Conservation (phyloP, 2,797 vertebrate genomes). For the Cryptoblepharus egeriae region DNA sequence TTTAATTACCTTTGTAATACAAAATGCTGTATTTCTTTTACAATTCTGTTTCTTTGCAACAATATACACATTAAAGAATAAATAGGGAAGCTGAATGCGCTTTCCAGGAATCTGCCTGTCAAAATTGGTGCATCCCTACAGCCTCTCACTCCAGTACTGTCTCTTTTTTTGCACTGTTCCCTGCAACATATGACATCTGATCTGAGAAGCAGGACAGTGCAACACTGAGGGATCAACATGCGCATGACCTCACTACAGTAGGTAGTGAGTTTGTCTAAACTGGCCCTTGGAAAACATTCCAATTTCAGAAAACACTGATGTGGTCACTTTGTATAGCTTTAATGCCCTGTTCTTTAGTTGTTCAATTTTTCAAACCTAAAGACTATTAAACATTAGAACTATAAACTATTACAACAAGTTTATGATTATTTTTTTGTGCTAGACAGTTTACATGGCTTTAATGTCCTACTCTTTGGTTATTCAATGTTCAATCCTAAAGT, state of each 20-base stretch:
- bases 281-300: too few species aligned
- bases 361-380: background rate
- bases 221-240: too few species aligned
- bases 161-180: background rate
- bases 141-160: background rate
- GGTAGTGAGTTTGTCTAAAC: too few species aligned
- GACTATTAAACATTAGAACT: too few species aligned
- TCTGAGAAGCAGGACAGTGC: too few species aligned
- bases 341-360: background rate
- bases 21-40: background rate
- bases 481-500: too few species aligned
- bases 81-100: background rate
- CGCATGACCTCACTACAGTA: too few species aligned
- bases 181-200: background rate
- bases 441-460: too few species aligned
- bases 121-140: background rate
- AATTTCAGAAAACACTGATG: too few species aligned
- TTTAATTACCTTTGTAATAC: background rate
- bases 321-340: too few species aligned
- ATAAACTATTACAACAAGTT: background rate
- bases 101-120: background rate
- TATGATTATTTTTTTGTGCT: too few species aligned
- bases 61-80: background rate
- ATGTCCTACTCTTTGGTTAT: too few species aligned
- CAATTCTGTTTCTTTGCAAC: background rate